Evolutionary conservation across 1,140 invertebrate genomes (phyloP).

Genomic region (Polypedilum pembai): DNA sequence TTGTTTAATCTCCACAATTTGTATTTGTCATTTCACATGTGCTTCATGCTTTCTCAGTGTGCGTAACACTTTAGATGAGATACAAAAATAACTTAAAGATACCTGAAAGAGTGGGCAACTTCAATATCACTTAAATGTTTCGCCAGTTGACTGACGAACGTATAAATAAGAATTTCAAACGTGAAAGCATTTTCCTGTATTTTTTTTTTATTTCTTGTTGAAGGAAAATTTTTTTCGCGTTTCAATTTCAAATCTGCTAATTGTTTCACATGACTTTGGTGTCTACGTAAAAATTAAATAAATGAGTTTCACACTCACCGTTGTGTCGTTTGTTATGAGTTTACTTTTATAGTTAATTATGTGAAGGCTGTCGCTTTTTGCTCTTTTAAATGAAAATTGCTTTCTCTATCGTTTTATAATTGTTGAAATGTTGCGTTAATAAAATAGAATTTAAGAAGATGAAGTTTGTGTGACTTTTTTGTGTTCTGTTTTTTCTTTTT

Average conservation of each 20-base stretch:
- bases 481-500: too few relatives aligned
- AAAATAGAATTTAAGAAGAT: too few relatives aligned
- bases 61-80: neutral
- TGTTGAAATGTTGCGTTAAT: too few relatives aligned
- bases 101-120: neutral
- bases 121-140: too few relatives aligned
- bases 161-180: neutral
- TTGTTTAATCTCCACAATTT: neutral
- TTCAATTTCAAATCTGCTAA: neutral
- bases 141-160: too few relatives aligned
- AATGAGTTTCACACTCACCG: too few relatives aligned
- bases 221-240: neutral
- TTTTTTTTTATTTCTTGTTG: neutral
- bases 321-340: too few relatives aligned
- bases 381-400: too few relatives aligned
- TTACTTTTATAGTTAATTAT: too few relatives aligned
- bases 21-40: neutral
- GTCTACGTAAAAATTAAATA: neutral
- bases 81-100: slow-evolving; percentile 12
- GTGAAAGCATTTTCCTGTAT: neutral
- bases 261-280: slow-evolving; percentile 11
- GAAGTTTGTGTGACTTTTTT: too few relatives aligned
- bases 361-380: too few relatives aligned
- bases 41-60: neutral
- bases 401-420: too few relatives aligned